Evolutionary conservation across 2,797 vertebrate genomes (phyloP).

Genomic region (Remorina albescens): DNA sequence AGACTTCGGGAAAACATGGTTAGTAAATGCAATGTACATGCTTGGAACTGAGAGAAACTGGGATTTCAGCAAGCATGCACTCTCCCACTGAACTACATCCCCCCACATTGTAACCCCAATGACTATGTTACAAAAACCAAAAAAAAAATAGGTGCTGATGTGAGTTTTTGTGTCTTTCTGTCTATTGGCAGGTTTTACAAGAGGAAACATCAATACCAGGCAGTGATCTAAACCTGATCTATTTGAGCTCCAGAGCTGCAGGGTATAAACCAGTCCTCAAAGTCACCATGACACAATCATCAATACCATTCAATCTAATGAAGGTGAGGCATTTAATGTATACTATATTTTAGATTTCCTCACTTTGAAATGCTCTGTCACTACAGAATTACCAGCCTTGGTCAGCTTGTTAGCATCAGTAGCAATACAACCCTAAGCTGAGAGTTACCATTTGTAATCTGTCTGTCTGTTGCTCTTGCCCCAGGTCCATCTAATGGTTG

Average conservation of each 20-base stretch:
- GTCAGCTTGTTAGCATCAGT: neutral
- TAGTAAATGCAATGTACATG: too few relatives aligned
- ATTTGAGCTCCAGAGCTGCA: constrained; percentile 94
- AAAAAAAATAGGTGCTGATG: neutral
- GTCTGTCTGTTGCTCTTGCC: constrained; percentile 3
- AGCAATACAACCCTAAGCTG: neutral
- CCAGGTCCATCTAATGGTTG: constrained; percentile 96
- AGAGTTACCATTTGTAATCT: neutral
- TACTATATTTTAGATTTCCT: neutral
- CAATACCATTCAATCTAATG: constrained; percentile 98
- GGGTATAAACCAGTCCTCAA: constrained; percentile 98
- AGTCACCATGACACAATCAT: constrained; percentile 95
- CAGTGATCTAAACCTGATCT: constrained; percentile 93
- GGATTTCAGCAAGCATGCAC: too few relatives aligned
- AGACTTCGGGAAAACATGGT: too few relatives aligned
- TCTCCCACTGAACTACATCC: too few relatives aligned
- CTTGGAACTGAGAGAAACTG: too few relatives aligned
- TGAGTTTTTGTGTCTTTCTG: constrained; percentile 5
- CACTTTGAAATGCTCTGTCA: neutral
- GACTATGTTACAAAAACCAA: neutral
- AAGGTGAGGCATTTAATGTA: constrained; percentile 77
- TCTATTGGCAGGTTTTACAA: constrained; percentile 90
- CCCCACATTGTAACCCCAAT: neutral
- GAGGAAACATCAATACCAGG: constrained; percentile 96
- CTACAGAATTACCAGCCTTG: neutral